These are phyloP conservation scores for Phallusia fumigata DNA, from an alignment of 23 tunicate genomes.

Conservation along the genomic window DNA sequence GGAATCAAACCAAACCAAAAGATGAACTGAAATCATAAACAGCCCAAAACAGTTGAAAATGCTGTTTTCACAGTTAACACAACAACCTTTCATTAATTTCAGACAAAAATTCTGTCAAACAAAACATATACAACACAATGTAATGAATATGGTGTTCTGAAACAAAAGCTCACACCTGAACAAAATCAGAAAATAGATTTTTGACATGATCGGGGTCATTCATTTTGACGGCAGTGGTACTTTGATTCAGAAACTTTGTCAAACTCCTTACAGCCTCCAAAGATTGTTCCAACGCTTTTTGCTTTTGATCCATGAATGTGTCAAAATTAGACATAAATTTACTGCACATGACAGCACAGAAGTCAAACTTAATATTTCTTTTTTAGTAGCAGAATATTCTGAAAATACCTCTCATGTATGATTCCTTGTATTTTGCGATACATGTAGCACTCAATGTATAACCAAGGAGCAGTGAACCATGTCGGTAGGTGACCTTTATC, in stretches of 20 bases:
- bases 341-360: conserved; percentile 42
- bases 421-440: conserved; percentile 55
- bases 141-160: too few species aligned
- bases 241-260: conserved; percentile 27
- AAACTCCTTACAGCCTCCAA: conserved; percentile 41
- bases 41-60: too few species aligned
- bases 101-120: too few species aligned
- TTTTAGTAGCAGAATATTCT: too few species aligned
- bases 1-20: too few species aligned
- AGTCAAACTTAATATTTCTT: not conserved
- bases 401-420: conserved; percentile 50
- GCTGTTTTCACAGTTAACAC: too few species aligned
- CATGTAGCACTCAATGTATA: conserved; percentile 74
- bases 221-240: not conserved
- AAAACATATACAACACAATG: too few species aligned
- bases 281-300: conserved; percentile 41
- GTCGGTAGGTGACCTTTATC: conserved; percentile 34
- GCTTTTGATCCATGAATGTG: conserved; percentile 52
- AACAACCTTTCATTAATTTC: too few species aligned
- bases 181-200: conserved; percentile 36
- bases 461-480: conserved; percentile 81
- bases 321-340: conserved; percentile 58
- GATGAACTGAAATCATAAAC: too few species aligned
- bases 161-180: conserved; percentile 69
- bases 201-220: not conserved